A percentile compares a stretch with the other conserved stretches of the same genome.
Evolutionary conservation across 2,888 invertebrate genomes (phyloP).

Genomic region (Orthosia gothica): DNA sequence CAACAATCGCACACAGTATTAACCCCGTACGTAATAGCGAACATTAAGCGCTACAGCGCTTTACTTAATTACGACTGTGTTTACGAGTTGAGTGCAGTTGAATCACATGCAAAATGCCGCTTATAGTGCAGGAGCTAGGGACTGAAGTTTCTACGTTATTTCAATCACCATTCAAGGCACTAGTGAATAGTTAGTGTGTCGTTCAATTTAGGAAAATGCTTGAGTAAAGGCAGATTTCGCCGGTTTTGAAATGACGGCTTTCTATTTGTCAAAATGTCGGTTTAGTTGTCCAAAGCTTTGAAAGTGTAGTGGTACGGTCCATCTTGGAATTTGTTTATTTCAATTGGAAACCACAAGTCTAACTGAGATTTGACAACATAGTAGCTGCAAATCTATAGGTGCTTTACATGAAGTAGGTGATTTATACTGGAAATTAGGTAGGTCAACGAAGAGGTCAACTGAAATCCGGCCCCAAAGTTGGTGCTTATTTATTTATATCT

Average conservation of each 20-base stretch:
- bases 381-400: no score
- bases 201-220: conserved; percentile 18
- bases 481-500: neutral
- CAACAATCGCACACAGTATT: conserved; percentile 56
- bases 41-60: conserved; percentile 67
- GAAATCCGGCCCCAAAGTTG: neutral
- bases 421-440: neutral
- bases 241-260: neutral
- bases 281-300: conserved; percentile 4
- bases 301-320: neutral
- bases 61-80: conserved; percentile 75
- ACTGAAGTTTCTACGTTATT: neutral
- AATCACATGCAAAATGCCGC: conserved; percentile 71
- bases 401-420: no score
- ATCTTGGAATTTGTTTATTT: no score
- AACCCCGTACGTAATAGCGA: conserved; percentile 61
- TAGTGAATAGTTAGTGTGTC: neutral
- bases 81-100: conserved; percentile 70
- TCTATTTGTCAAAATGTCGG: neutral
- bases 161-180: neutral
- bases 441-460: neutral
- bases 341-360: no score
- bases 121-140: conserved; percentile 47
- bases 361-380: neutral
- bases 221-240: neutral